Evolutionary conservation across 2,797 vertebrate genomes (phyloP).

Genomic region (Macroramphosus scolopax): DNA sequence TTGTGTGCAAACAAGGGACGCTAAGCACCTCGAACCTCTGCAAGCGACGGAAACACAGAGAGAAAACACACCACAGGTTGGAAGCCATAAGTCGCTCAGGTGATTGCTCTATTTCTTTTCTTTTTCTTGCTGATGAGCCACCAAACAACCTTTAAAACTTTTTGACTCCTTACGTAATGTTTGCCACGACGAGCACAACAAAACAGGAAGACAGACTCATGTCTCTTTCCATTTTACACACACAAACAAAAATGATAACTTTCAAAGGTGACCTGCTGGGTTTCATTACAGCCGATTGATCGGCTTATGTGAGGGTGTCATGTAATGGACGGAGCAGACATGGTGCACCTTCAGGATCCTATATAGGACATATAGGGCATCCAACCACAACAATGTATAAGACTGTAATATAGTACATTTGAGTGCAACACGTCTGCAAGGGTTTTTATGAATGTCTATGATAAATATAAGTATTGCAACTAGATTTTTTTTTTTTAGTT

Average conservation of each 20-base stretch:
- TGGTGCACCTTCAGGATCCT: slow-evolving; percentile 61
- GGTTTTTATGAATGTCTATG: too few relatives aligned
- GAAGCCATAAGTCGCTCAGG: slow-evolving; percentile 38
- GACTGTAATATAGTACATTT: too few relatives aligned
- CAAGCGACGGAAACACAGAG: slow-evolving; percentile 46
- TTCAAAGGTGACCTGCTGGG: slow-evolving; percentile 81
- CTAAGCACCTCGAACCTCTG: slow-evolving; percentile 70
- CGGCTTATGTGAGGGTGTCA: slow-evolving; percentile 75
- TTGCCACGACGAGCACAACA: too few relatives aligned
- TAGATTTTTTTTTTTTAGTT: too few relatives aligned
- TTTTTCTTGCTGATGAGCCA: slow-evolving; percentile 37
- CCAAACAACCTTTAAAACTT: slow-evolving; percentile 47
- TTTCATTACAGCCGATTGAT: slow-evolving; percentile 83
- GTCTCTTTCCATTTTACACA: slow-evolving; percentile 74
- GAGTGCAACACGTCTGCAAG: too few relatives aligned
- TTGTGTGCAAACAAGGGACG: slow-evolving; percentile 80
- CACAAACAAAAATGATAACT: slow-evolving; percentile 74
- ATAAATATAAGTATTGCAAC: too few relatives aligned
- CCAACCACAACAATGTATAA: slow-evolving; percentile 14
- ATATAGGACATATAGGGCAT: slow-evolving; percentile 40
- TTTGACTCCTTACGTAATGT: too few relatives aligned
- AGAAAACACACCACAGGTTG: slow-evolving; percentile 18
- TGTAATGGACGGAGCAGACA: slow-evolving; percentile 70
- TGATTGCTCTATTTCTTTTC: slow-evolving; percentile 43
- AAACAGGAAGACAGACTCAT: slow-evolving; percentile 13